Evolutionary conservation across 2,113 vertebrate genomes (phyloP), one percentile per base, ranked within the genome.

Genomic region (Burhinus oedicnemus): DNA sequence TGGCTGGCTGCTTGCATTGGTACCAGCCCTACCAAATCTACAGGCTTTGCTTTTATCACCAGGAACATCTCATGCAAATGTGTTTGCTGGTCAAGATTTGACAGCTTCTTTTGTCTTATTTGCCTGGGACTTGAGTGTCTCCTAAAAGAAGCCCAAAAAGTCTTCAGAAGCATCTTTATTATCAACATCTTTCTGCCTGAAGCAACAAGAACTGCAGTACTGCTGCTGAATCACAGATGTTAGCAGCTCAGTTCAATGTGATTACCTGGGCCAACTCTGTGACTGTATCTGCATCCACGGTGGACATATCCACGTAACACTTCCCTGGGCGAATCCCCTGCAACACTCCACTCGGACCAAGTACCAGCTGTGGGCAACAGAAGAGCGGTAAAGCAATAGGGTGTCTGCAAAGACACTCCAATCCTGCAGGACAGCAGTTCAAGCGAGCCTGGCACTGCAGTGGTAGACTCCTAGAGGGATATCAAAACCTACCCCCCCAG

Each of bases 301-400:
- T 99, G 32, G 99, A 99, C 99, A 99, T 99, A 95, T 99, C 99
- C 62, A 99, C 98, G 0, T 99, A 99, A 97, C 99, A 99, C 89
- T 99, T 99, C 19, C 99, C 99, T 0, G 99, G 99, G 90, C 99
- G 98, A 98, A 99, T 99, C 49, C 99, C 99, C 95, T 99, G 99
- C 74, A 99, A 98, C 22, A 99, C 99, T 44, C 99, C 99, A 75
- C 99, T 99, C 89, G 99, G 99, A 87, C 99, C 99, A 92, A 99
- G 95, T 61, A 99, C 99, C 98, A 99, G 97, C 99, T 99, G 98
- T 83, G 94, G 87, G 74, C 79, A 97, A 98, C 34, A 98, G 92
- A 95, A 97, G 90, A 97, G 95, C 23, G 97, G 95, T 96, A 97
- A 97, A 98, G 98, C 98, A 98, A 98, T 97, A 98, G 98, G 92